Conservation (phyloP, 2,113 vertebrate species). For the Odontophorus gujanensis region DNA sequence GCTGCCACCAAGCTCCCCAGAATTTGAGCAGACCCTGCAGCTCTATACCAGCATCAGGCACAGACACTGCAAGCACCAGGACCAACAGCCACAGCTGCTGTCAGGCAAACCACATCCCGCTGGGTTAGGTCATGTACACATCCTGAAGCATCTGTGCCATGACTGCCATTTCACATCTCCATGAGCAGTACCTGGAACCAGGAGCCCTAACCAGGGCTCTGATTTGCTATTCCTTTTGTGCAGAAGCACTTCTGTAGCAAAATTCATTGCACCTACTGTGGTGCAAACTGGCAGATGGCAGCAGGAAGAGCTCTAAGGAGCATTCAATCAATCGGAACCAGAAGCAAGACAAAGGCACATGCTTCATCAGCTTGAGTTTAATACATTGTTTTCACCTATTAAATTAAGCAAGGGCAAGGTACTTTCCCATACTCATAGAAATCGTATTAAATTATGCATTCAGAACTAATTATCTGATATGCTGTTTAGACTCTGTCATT, state of each 20-base stretch:
- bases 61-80: not conserved
- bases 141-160: not conserved
- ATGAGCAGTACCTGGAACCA: not conserved
- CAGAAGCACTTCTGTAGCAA: not conserved
- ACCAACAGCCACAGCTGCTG: not conserved
- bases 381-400: not conserved
- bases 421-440: not conserved
- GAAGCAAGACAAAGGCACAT: not conserved
- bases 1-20: not conserved
- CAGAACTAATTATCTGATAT: not conserved
- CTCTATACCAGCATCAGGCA: not conserved
- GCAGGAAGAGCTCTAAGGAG: not conserved
- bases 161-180: not conserved
- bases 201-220: not conserved
- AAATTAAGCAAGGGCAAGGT: not conserved
- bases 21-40: not conserved
- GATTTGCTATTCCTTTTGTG: not conserved
- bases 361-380: not conserved
- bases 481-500: not conserved
- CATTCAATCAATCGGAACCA: not conserved
- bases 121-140: not conserved
- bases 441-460: slow-evolving; percentile 11
- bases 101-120: not conserved
- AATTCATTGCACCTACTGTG: not conserved
- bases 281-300: not conserved